phyloP scores from a whole-genome alignment of 2,888 invertebrate genomes.

The Brenthis ino region DNA sequence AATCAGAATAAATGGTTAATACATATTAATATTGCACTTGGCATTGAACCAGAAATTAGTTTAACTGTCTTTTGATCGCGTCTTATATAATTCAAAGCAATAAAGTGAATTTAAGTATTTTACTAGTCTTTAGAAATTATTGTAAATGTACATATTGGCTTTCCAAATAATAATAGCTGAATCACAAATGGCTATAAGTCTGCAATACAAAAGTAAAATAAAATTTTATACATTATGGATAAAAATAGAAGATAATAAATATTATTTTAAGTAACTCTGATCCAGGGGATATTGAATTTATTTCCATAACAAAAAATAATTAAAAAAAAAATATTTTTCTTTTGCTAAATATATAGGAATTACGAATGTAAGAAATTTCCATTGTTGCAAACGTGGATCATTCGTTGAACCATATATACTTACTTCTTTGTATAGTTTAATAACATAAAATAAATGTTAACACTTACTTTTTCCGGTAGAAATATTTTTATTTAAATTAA shows the following conservation, averaged over 20 bases:
- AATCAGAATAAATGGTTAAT: slow-evolving; percentile 22
- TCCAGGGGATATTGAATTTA: neutral
- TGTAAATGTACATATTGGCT: neutral
- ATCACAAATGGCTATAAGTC: no score
- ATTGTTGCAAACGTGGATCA: slow-evolving; percentile 1
- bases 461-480: neutral
- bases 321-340: neutral
- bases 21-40: slow-evolving; percentile 27
- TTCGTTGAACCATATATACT: slow-evolving; percentile 7
- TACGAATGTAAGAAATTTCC: neutral
- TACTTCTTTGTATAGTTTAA: neutral
- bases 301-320: neutral
- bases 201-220: no score
- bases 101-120: slow-evolving; percentile 28
- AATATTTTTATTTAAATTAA: no score
- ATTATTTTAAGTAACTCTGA: slow-evolving; percentile 5
- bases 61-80: slow-evolving; percentile 25
- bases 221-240: no score
- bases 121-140: slow-evolving; percentile 19
- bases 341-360: neutral
- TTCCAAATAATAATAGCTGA: no score
- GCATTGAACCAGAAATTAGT: slow-evolving; percentile 33
- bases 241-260: no score
- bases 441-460: neutral
- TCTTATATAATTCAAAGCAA: slow-evolving; percentile 18